Conservation (phyloP, 2,888 invertebrate species). For the Caprella mutica region DNA sequence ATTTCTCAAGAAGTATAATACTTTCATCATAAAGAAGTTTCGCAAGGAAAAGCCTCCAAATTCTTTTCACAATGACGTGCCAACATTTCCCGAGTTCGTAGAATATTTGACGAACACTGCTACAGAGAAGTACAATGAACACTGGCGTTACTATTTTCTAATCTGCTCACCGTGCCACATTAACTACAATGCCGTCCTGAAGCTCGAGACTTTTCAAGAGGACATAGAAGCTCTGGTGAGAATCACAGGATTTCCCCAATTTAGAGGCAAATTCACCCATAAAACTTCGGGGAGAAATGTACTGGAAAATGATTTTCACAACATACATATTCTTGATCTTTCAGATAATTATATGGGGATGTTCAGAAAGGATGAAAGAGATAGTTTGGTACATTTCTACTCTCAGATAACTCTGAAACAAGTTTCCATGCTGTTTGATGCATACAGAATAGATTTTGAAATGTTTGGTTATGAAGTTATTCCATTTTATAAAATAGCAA, state of each 20-base stretch:
- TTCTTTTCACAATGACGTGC: slow-evolving; percentile 13
- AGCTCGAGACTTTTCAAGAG: slow-evolving; percentile 5
- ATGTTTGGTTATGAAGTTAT: slow-evolving; percentile 50
- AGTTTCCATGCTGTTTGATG: slow-evolving; percentile 50
- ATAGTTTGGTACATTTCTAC: too few relatives aligned
- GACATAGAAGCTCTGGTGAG: slow-evolving; percentile 11
- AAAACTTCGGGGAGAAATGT: too few relatives aligned
- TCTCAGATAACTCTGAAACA: slow-evolving; percentile 47
- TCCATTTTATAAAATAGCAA: too few relatives aligned
- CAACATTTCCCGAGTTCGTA: slow-evolving; percentile 29
- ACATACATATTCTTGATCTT: too few relatives aligned
- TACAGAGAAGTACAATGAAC: slow-evolving; percentile 22
- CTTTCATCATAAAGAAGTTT: slow-evolving; percentile 17
- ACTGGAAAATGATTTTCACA: too few relatives aligned
- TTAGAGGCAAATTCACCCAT: not conserved
- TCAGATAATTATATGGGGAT: too few relatives aligned
- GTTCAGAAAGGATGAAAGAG: too few relatives aligned
- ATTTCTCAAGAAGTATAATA: slow-evolving; percentile 11
- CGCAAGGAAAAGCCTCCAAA: slow-evolving; percentile 1
- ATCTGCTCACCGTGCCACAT: slow-evolving; percentile 35
- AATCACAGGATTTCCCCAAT: slow-evolving; percentile 6
- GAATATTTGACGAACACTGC: slow-evolving; percentile 23
- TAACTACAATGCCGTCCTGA: slow-evolving; percentile 13
- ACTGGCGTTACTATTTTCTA: slow-evolving; percentile 34
- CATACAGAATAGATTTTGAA: slow-evolving; percentile 56